These are phyloP conservation scores for Egretta garzetta DNA, from an alignment of 2,113 vertebrate genomes.

Conservation along the genomic window DNA sequence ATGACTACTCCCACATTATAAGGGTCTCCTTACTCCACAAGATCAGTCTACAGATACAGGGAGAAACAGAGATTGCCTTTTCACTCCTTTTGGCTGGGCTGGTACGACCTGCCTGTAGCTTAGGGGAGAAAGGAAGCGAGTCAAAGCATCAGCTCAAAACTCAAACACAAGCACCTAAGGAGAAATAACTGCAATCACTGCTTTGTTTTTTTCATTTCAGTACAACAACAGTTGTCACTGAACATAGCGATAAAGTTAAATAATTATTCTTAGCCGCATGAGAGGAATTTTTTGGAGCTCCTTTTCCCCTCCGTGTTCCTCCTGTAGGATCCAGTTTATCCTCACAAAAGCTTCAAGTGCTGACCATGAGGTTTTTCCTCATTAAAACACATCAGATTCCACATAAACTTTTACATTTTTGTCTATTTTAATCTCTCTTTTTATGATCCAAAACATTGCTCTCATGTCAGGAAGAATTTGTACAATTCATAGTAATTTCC, in stretches of 20 bases:
- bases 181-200: not conserved
- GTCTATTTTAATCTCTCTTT: not conserved
- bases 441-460: not conserved
- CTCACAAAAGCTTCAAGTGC: not conserved
- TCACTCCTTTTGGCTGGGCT: not conserved
- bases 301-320: not conserved
- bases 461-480: not conserved
- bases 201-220: not conserved
- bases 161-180: not conserved
- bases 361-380: not conserved
- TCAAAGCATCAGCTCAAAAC: not conserved
- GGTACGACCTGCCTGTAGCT: not conserved
- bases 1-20: not conserved
- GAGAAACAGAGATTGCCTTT: not conserved
- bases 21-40: not conserved
- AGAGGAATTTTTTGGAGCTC: not conserved
- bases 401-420: not conserved
- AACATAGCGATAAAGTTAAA: not conserved
- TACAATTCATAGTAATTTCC: not conserved
- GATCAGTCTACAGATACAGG: not conserved
- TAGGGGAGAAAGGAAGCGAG: accelerated
- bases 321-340: not conserved
- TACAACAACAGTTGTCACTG: not conserved
- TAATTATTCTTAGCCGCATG: not conserved
- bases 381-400: not conserved